Conservation (phyloP, 92 coral and sea anemone genomes). For the Micromussa lordhowensis region DNA sequence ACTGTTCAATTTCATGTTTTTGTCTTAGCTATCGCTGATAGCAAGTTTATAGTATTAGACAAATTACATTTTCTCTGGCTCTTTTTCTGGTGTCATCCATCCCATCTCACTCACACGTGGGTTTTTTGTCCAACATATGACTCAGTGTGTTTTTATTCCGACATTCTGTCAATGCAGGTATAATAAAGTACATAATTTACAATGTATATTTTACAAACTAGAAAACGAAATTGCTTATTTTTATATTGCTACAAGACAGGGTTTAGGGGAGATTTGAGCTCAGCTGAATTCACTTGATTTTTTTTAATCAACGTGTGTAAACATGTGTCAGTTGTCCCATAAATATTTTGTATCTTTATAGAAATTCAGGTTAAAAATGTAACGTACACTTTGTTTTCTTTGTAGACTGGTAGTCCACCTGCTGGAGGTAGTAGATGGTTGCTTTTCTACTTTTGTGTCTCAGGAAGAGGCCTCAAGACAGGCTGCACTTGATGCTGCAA, state of each 20-base stretch:
- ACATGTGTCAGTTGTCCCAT: no score
- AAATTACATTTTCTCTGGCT: not conserved
- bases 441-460: slow-evolving; percentile 82
- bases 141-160: no score
- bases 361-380: no score
- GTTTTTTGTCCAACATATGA: no score
- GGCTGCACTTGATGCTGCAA: slow-evolving; percentile 84
- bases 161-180: no score
- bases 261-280: not conserved
- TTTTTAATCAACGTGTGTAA: not conserved
- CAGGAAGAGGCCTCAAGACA: slow-evolving; percentile 73
- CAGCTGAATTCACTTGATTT: not conserved
- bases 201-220: no score
- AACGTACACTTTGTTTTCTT: not conserved
- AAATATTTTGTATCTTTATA: no score
- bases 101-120: no score
- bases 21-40: not conserved
- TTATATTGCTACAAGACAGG: not conserved
- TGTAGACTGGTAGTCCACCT: slow-evolving; percentile 88
- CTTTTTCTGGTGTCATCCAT: not conserved
- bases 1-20: not conserved
- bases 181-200: no score
- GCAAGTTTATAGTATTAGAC: not conserved
- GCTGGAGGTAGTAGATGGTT: slow-evolving; percentile 91
- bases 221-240: not conserved